Conservation (phyloP, 2,888 invertebrate species). For the Eilema caniola region DNA sequence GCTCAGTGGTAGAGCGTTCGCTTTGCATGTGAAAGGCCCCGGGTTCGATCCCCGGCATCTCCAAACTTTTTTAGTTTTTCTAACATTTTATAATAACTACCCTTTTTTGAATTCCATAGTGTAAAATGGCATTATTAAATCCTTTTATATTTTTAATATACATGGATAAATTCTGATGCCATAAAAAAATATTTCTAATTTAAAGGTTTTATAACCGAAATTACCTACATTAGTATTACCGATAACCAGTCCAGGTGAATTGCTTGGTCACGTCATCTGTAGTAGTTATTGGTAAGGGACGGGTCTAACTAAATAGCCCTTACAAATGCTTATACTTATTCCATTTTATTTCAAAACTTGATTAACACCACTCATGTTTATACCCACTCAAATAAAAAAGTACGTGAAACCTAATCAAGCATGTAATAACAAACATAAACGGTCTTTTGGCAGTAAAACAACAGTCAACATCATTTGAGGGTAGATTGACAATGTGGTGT, state of each 20-base stretch:
- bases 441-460: conserved; percentile 70
- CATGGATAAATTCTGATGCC: not conserved
- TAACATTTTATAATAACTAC: no score
- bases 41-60: conserved; percentile 99
- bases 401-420: conserved; percentile 18
- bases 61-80: conserved; percentile 73
- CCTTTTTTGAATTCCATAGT: no score
- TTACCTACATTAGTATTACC: no score
- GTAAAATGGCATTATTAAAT: no score
- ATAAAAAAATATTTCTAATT: no score
- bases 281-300: no score
- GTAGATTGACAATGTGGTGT: conserved; percentile 69
- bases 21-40: conserved; percentile 99
- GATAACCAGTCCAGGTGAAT: no score
- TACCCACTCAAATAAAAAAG: conserved; percentile 12
- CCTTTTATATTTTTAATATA: no score
- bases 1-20: conserved; percentile 99
- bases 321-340: no score
- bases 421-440: conserved; percentile 53
- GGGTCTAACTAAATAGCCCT: no score
- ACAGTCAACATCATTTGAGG: conserved; percentile 72
- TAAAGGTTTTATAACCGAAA: no score
- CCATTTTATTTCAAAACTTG: not conserved
- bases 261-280: no score
- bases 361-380: conserved; percentile 9